phyloP scores from a whole-genome alignment of 2,113 vertebrate species.

The Dromiciops gliroides region DNA sequence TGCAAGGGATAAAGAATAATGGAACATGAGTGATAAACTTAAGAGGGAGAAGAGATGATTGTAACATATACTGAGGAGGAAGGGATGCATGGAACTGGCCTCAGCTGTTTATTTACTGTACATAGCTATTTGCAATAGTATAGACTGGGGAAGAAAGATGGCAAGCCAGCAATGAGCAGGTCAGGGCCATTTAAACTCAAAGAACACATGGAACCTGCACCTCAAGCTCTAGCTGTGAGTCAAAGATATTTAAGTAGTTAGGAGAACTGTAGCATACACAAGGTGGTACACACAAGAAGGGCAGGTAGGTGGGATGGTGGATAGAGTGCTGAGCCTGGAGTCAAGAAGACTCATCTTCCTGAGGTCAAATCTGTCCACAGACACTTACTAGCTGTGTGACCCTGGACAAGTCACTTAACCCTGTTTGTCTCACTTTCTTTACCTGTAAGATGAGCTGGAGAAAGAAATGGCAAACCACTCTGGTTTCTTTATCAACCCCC shows the following conservation, averaged over 20 bases:
- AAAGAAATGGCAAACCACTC: background rate
- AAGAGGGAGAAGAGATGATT: background rate
- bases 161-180: background rate
- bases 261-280: background rate
- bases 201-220: background rate
- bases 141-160: background rate
- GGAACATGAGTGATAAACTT: background rate
- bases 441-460: no score
- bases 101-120: background rate
- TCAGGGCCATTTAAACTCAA: background rate
- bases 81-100: background rate
- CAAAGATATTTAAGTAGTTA: background rate
- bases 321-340: no score
- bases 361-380: no score
- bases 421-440: no score
- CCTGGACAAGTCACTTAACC: no score
- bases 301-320: no score
- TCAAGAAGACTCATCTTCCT: no score
- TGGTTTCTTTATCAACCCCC: background rate
- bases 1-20: background rate
- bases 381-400: no score
- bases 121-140: background rate
- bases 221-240: background rate
- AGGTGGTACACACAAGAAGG: background rate
- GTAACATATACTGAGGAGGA: background rate